These are phyloP conservation scores for Notamacropus eugenii DNA, from an alignment of 2,797 vertebrate species.

Conservation along the genomic window DNA sequence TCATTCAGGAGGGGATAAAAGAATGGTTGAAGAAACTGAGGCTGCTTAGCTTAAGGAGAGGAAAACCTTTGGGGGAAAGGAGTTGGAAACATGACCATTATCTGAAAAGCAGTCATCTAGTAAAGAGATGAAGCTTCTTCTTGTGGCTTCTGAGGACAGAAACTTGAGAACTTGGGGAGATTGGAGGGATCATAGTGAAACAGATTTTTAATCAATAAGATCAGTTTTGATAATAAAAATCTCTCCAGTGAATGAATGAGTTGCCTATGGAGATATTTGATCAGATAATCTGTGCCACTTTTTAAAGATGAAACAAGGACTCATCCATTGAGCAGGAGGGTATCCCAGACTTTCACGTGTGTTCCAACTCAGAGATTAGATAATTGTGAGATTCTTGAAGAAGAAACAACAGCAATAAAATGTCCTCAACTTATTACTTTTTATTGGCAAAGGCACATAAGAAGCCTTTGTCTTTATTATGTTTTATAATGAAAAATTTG, in stretches of 20 bases:
- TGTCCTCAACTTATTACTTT: neutral
- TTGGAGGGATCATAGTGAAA: neutral
- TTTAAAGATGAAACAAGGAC: neutral
- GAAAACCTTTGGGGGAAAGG: neutral
- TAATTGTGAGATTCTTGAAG: neutral
- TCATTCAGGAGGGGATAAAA: neutral
- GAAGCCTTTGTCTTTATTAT: slow-evolving; percentile 55
- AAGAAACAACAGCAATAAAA: neutral
- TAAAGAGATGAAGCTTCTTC: neutral
- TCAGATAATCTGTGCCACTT: neutral
- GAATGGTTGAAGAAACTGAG: neutral
- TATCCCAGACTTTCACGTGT: neutral
- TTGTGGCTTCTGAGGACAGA: neutral
- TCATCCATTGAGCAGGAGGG: neutral
- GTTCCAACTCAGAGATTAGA: neutral
- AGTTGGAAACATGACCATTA: neutral
- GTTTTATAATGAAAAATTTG: slow-evolving; percentile 50
- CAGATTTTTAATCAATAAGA: neutral
- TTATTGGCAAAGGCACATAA: slow-evolving; percentile 45
- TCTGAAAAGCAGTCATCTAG: neutral
- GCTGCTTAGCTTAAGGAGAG: neutral
- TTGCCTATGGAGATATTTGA: neutral
- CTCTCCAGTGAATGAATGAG: neutral
- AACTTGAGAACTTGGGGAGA: too few species aligned
- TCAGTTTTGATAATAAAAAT: neutral